Conservation (phyloP, 1,140 invertebrate species). For the Panagrolaimus sp. region DNA sequence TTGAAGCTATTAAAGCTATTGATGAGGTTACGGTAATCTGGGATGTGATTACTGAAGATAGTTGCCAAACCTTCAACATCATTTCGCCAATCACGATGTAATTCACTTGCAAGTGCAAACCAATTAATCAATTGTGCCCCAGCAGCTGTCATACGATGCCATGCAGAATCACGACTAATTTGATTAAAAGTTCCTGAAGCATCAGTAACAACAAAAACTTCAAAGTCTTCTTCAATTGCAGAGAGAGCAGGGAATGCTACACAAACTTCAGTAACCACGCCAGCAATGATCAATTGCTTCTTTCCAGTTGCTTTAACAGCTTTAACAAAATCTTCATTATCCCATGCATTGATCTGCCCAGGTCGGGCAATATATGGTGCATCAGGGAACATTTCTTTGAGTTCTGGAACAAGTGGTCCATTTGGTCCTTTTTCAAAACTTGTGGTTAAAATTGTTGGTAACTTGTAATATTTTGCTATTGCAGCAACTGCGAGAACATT, state of each 20-base stretch:
- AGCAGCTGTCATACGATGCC: not conserved
- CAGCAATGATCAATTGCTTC: slow-evolving; percentile 15
- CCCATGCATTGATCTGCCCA: slow-evolving; percentile 15
- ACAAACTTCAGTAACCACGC: slow-evolving; percentile 10
- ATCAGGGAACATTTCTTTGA: slow-evolving; percentile 4
- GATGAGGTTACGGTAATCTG: slow-evolving; percentile 8
- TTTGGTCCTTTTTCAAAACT: not conserved
- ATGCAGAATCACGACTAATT: slow-evolving; percentile 7
- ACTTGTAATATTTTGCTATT: not conserved
- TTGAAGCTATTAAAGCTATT: no score
- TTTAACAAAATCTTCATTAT: slow-evolving; percentile 13
- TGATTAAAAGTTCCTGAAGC: slow-evolving; percentile 12
- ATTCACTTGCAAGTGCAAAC: not conserved
- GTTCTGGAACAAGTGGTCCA: slow-evolving; percentile 9
- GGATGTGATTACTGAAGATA: slow-evolving; percentile 5
- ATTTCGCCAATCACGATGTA: slow-evolving; percentile 12
- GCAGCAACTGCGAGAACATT: not conserved
- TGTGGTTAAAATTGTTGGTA: not conserved
- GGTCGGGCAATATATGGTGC: slow-evolving; percentile 11
- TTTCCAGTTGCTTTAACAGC: slow-evolving; percentile 11
- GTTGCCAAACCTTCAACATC: slow-evolving; percentile 4
- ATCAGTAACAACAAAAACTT: slow-evolving; percentile 11
- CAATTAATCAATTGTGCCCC: slow-evolving; percentile 14
- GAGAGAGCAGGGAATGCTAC: slow-evolving; percentile 5
- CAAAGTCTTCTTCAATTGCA: slow-evolving; percentile 3